Percentiles rank a stretch among this genome's conserved stretches.
phyloP scores from a whole-genome alignment of 2,888 invertebrate species.

The Philopedon plagiatum region DNA sequence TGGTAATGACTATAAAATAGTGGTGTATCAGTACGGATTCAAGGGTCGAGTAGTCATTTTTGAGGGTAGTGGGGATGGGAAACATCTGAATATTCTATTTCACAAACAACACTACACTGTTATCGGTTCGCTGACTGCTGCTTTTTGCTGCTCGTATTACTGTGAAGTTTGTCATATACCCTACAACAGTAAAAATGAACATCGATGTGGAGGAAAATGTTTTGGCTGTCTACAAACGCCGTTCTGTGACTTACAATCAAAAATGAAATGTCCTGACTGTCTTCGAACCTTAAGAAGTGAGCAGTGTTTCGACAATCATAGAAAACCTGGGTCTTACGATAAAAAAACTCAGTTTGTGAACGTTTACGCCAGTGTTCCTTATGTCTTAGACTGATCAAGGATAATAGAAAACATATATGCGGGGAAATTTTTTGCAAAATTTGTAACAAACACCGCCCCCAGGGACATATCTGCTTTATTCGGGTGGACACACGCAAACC shows the following conservation, averaged over 20 bases:
- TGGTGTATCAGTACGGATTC: constrained; percentile 22
- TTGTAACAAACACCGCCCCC: not conserved
- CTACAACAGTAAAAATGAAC: constrained; percentile 33
- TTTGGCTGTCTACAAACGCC: constrained; percentile 17
- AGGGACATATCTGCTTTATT: constrained; percentile 31
- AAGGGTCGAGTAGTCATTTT: constrained; percentile 15
- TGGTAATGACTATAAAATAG: constrained; percentile 30
- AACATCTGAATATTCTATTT: constrained; percentile 30
- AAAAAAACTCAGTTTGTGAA: constrained; percentile 24
- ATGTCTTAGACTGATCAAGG: constrained; percentile 29
- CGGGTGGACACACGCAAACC: constrained; percentile 37
- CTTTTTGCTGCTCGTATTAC: constrained; percentile 44
- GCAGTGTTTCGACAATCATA: constrained; percentile 32
- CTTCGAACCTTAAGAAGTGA: constrained; percentile 30
- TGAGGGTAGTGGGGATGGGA: not conserved
- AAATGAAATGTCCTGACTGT: constrained; percentile 36
- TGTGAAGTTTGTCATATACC: constrained; percentile 44
- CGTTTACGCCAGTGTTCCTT: constrained; percentile 10
- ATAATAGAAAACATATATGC: constrained; percentile 30
- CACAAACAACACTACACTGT: constrained; percentile 44
- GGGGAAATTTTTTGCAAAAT: constrained; percentile 41
- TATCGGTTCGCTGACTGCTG: constrained; percentile 43
- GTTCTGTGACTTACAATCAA: not conserved
- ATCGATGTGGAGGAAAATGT: constrained; percentile 27
- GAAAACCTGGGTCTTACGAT: not conserved